These are phyloP conservation scores for Drosophila prolongata DNA, from an alignment of 2,888 invertebrate species.

Conservation along the genomic window DNA sequence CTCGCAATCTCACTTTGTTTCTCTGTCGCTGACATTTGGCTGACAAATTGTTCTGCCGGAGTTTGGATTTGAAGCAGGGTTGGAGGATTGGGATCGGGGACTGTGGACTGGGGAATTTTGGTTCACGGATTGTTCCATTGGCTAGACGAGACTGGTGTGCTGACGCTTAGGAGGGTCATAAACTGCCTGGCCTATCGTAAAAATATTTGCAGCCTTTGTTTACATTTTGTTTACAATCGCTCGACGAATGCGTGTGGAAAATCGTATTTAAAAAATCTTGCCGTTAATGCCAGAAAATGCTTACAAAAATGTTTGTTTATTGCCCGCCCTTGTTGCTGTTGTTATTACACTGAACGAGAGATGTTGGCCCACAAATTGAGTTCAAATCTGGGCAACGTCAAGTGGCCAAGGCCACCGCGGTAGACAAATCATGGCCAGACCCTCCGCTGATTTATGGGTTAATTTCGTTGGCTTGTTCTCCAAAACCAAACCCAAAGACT, in stretches of 20 bases:
- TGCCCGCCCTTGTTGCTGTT: constrained; percentile 25
- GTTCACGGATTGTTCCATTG: constrained; percentile 6
- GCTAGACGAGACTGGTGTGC: constrained; percentile 26
- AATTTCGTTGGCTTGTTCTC: constrained; percentile 7
- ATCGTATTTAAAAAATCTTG: constrained; percentile 61
- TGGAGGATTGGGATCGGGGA: background rate
- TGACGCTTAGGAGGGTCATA: constrained; percentile 49
- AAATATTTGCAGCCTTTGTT: constrained; percentile 65
- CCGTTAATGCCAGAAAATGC: constrained; percentile 46
- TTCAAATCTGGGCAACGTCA: constrained; percentile 34
- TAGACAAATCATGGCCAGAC: constrained; percentile 30
- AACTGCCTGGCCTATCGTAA: constrained; percentile 60
- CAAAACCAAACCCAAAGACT: constrained; percentile 21
- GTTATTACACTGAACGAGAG: constrained; percentile 21
- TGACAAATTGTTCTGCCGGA: constrained; percentile 40
- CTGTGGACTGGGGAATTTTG: background rate
- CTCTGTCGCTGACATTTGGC: constrained; percentile 32
- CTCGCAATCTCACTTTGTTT: constrained; percentile 33
- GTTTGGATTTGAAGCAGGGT: constrained; percentile 7
- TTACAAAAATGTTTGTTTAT: constrained; percentile 56
- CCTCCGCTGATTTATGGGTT: constrained; percentile 23
- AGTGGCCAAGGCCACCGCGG: constrained; percentile 25
- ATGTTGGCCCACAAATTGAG: constrained; percentile 32
- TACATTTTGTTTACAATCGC: constrained; percentile 72
- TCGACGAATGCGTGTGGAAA: constrained; percentile 46